Percentiles rank a stretch among this genome's conserved stretches.
Conservation (phyloP, 2,797 vertebrate species). For the Acipenser ruthenus region DNA sequence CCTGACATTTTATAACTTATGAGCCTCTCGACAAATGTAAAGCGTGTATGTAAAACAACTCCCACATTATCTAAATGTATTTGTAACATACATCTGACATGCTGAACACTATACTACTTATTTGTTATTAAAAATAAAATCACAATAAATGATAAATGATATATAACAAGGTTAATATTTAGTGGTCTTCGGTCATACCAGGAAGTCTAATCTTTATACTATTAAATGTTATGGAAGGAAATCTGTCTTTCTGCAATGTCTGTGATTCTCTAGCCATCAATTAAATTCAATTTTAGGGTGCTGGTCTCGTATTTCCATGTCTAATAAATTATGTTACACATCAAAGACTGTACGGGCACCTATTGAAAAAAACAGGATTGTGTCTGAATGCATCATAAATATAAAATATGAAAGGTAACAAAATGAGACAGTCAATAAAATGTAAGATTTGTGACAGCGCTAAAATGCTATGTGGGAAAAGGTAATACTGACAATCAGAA, state of each 20-base stretch:
- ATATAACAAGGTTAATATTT: conserved; percentile 30
- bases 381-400: conserved; percentile 75
- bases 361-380: conserved; percentile 73
- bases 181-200: not conserved
- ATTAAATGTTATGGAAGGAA: conserved; percentile 30
- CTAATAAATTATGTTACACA: conserved; percentile 81
- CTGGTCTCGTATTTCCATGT: conserved; percentile 68
- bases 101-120: conserved; percentile 50
- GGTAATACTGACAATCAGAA: conserved; percentile 73
- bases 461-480: conserved; percentile 61
- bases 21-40: conserved; percentile 63
- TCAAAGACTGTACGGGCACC: conserved; percentile 77
- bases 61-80: conserved; percentile 9
- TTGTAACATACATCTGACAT: conserved; percentile 37
- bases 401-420: conserved; percentile 82
- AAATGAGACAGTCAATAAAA: conserved; percentile 90
- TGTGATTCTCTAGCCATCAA: conserved; percentile 72
- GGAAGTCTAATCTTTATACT: conserved; percentile 11
- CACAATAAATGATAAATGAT: conserved; percentile 44
- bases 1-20: conserved; percentile 72
- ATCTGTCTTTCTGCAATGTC: conserved; percentile 61
- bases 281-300: conserved; percentile 73
- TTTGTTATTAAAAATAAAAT: conserved; percentile 40
- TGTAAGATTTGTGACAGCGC: conserved; percentile 75
- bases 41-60: conserved; percentile 44